Evolutionary conservation across 2,113 vertebrate genomes (phyloP).

Genomic region (Ivindomyrus marchei): DNA sequence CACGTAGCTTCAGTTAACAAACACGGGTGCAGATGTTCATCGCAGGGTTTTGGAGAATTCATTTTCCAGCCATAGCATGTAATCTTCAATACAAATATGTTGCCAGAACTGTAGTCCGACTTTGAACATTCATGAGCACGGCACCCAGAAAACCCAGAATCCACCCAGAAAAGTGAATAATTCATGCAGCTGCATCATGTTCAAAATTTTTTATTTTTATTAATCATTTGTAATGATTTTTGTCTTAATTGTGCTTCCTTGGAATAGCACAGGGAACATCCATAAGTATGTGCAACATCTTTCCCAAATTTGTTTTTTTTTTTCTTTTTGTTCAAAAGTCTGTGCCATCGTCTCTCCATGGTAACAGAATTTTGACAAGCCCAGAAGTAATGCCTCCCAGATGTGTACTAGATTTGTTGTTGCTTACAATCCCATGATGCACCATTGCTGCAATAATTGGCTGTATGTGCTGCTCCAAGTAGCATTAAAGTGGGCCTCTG

Average conservation of each 20-base stretch:
- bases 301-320: neutral
- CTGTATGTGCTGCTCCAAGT: neutral
- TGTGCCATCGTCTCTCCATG: neutral
- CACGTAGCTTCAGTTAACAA: neutral
- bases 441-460: neutral
- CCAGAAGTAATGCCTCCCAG: constrained; percentile 9
- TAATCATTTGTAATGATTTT: neutral
- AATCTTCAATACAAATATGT: neutral
- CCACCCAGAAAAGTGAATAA: neutral
- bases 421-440: constrained; percentile 13
- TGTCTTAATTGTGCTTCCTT: neutral
- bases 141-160: neutral
- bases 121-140: neutral
- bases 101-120: neutral
- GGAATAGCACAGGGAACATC: neutral
- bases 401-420: neutral
- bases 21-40: neutral
- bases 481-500: neutral
- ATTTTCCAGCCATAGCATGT: neutral
- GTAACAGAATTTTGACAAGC: neutral
- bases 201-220: neutral
- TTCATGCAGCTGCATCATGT: neutral
- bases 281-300: neutral
- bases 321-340: neutral
- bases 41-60: neutral